phyloP scores from a whole-genome alignment of 2,797 vertebrate genomes.

The Iguana delicatissima region DNA sequence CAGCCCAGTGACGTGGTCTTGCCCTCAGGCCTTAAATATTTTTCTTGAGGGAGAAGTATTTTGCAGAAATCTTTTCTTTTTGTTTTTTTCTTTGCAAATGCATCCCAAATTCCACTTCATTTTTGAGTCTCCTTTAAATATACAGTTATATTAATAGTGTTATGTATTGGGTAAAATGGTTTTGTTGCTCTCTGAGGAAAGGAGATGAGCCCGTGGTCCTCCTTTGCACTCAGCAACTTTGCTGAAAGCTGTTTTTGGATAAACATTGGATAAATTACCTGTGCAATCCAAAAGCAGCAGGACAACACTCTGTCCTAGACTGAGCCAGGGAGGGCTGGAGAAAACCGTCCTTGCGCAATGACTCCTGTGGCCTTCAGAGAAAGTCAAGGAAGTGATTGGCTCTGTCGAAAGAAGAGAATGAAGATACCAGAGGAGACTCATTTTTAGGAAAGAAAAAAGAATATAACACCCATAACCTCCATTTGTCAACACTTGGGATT shows the following conservation, averaged over 20 bases:
- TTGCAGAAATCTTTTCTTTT: background rate
- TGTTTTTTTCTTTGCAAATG: background rate
- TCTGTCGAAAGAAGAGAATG: background rate
- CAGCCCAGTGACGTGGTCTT: no score
- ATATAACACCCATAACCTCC: background rate
- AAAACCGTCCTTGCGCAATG: background rate
- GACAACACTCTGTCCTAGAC: background rate
- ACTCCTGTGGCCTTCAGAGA: conserved; percentile 24
- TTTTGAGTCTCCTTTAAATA: conserved; percentile 44
- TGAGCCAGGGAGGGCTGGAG: background rate
- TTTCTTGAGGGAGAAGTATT: conserved; percentile 6
- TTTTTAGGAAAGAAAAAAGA: background rate
- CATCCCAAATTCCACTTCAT: conserved; percentile 56
- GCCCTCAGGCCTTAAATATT: background rate
- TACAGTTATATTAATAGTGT: conserved; percentile 67
- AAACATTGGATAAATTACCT: conserved; percentile 54
- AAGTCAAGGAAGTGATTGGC: background rate
- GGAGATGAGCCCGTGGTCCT: conserved; percentile 63
- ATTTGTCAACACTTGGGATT: conserved; percentile 1
- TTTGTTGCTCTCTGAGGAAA: conserved; percentile 70
- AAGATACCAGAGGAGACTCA: background rate
- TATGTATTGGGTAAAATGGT: conserved; percentile 69
- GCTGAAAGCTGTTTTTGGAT: conserved; percentile 66
- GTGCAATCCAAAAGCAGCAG: conserved; percentile 9
- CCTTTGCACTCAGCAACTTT: conserved; percentile 68